Evolutionary conservation across 2,797 vertebrate species (phyloP), one percentile per base, ranked within the genome.

Genomic region (Cryptoblepharus egeriae): DNA sequence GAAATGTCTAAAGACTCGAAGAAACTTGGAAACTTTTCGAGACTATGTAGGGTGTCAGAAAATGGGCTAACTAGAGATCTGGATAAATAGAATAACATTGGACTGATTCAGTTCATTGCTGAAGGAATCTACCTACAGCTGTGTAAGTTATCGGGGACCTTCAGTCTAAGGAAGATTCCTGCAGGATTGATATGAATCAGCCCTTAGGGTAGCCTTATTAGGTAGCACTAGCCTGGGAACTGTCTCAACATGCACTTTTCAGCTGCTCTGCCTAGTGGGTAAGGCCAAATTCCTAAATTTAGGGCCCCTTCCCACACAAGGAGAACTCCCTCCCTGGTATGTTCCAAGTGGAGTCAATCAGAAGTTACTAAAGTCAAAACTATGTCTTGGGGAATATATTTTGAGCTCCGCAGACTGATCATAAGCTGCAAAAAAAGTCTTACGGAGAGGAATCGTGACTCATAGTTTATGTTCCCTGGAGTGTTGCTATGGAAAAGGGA

Each of bases 401-500:
- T 94, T 92, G 92, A 91, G 90, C 92, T 94, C 90, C 93, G 90
- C 83, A 90, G 88, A 92, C 88, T 87, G 87, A 92, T 87, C 89
- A 90, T 93, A 93, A 96, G 95, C 94, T 93, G 89, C 88, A 92
- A 91, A 85, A 88, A 85, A 87, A 42, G 88, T 90, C 82, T 89
- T 93, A 92, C 86, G 75, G 84, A 85, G 85, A 89, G 87, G 89
- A 93, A 92, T 88, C 87, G 92, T 94, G 94, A 94, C 91, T 95
- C 94, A 92, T 82, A 83, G 90, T 86, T 93, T 94, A 91, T 92
- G 85, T 92, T 93, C 91, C 89, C 91, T 92, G 91, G 90, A 77
- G 70, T 81, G 90, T 94, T 95, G 93, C 92, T 93, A 89, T 93
- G 93, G 92, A 91, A 92, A 94, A 93, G 83, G n/a, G 88, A 88